Evolutionary conservation across 2,113 vertebrate species (phyloP).

Genomic region (Ophiodon elongatus): DNA sequence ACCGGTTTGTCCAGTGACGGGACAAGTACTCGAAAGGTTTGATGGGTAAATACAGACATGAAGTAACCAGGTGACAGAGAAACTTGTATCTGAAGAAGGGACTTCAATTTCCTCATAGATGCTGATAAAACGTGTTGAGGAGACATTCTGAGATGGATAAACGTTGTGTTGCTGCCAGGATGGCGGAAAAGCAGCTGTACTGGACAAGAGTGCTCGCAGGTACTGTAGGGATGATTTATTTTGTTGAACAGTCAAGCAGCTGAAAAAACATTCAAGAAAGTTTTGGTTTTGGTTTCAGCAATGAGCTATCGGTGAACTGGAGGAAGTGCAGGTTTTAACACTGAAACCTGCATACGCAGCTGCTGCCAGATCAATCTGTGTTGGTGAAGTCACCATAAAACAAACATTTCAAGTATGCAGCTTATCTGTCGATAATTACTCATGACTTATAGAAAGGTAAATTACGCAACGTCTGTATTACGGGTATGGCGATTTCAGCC

Average conservation of each 20-base stretch:
- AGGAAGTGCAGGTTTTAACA: conserved; percentile 11
- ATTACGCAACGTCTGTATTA: background rate
- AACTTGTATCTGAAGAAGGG: background rate
- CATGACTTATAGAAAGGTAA: background rate
- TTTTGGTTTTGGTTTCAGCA: background rate
- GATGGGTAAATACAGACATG: conserved; percentile 38
- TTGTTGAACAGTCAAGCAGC: background rate
- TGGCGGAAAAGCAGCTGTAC: background rate
- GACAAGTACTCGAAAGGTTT: conserved; percentile 8
- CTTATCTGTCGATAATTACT: background rate
- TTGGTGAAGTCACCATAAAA: conserved; percentile 26
- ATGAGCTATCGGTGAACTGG: background rate
- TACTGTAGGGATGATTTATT: conserved; percentile 30
- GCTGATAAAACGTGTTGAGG: background rate
- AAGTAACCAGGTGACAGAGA: conserved; percentile 12
- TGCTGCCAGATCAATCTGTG: background rate
- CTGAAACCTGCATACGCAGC: conserved; percentile 25
- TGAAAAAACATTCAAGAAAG: rapidly evolving
- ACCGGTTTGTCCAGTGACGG: conserved; percentile 76
- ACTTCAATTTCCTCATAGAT: background rate
- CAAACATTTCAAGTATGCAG: conserved; percentile 48
- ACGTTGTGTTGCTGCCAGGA: background rate
- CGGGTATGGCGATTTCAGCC: background rate
- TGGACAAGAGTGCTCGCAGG: conserved; percentile 55
- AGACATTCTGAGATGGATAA: conserved; percentile 46